phyloP scores from a whole-genome alignment of 2,113 vertebrate genomes.

The Mirounga angustirostris region DNA sequence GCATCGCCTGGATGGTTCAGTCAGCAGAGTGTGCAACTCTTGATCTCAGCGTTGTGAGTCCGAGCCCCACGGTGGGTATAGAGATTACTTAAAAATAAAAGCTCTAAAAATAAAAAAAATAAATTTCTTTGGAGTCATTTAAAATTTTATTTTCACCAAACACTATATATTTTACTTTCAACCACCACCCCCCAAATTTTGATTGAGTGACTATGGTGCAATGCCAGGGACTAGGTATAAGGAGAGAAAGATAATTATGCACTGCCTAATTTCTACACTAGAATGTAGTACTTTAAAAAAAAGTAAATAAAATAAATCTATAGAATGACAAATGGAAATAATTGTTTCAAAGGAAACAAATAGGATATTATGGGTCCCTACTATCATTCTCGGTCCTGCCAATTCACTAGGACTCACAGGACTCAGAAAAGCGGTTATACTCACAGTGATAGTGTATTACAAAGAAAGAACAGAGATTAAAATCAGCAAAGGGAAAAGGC shows the following conservation, averaged over 20 bases:
- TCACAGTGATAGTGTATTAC: background rate
- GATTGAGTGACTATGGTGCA: background rate
- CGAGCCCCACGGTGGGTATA: background rate
- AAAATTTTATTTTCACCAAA: background rate
- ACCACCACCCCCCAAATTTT: background rate
- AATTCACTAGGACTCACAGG: background rate
- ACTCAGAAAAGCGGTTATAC: background rate
- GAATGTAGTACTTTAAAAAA: background rate
- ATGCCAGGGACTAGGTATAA: background rate
- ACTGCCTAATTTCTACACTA: background rate
- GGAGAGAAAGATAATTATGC: background rate
- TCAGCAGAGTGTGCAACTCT: background rate
- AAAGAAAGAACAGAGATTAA: background rate
- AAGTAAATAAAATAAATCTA: background rate
- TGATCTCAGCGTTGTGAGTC: background rate
- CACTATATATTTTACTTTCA: background rate
- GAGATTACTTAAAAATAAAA: background rate
- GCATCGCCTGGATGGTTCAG: background rate
- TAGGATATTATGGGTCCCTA: background rate
- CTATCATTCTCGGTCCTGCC: background rate
- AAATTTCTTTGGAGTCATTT: background rate
- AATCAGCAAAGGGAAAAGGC: background rate
- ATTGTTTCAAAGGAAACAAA: background rate
- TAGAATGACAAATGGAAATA: background rate
- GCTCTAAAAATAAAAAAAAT: background rate